A percentile compares a stretch with the other conserved stretches of the same genome.
phyloP scores from a whole-genome alignment of 2,113 vertebrate species.

The Neotragus moschatus region DNA sequence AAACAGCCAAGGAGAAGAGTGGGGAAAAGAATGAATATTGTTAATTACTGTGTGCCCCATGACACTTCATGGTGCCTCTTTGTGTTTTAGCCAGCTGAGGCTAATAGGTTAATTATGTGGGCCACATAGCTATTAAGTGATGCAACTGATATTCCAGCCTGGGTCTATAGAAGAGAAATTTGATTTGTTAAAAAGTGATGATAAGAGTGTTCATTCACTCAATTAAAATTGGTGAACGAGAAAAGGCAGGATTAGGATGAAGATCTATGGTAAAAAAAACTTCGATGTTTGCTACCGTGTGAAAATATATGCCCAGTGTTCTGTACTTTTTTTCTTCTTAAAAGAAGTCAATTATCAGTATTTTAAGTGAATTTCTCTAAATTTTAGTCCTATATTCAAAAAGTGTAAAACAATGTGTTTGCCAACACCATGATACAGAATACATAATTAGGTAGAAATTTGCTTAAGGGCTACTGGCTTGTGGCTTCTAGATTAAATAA shows the following conservation, averaged over 20 bases:
- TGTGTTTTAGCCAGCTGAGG: not conserved
- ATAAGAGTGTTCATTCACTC: not conserved
- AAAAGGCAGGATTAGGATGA: not conserved
- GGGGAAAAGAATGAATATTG: not conserved
- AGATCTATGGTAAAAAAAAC: not conserved
- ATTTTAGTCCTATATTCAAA: not conserved
- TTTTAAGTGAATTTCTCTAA: not conserved
- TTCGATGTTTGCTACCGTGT: not conserved
- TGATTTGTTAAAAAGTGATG: not conserved
- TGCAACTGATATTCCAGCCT: not conserved
- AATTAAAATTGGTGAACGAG: not conserved
- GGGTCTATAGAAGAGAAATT: not conserved
- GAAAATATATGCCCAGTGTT: not conserved
- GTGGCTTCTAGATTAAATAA: not conserved
- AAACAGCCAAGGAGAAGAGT: not conserved
- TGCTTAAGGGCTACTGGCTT: not conserved
- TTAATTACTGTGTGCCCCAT: not conserved
- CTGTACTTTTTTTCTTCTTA: not conserved
- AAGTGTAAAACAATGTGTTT: not conserved
- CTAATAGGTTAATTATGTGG: not conserved
- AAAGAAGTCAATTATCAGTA: not conserved
- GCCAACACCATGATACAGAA: not conserved
- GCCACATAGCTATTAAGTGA: not conserved
- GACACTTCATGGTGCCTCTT: not conserved
- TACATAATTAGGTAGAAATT: not conserved